Percentiles rank a stretch among this genome's conserved stretches.
These are phyloP conservation scores for Hassar affinis DNA, from an alignment of 2,113 vertebrate genomes.

Conservation along the genomic window DNA sequence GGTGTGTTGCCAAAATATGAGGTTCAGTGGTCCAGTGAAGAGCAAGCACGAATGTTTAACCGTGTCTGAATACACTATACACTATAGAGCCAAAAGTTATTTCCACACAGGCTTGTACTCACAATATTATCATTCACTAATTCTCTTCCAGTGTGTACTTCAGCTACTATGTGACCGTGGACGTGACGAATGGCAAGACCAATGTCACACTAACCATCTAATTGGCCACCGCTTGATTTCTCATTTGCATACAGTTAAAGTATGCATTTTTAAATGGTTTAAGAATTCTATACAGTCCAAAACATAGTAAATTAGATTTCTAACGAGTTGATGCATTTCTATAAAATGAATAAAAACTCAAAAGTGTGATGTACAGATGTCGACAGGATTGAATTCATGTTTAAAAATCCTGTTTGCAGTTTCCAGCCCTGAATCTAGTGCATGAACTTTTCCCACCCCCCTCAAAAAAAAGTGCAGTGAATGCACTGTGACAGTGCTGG, in stretches of 20 bases:
- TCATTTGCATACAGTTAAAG: not conserved
- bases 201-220: not conserved
- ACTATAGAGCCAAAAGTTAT: not conserved
- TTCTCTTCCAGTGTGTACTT: not conserved
- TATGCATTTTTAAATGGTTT: not conserved
- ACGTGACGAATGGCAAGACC: not conserved
- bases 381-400: not conserved
- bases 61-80: not conserved
- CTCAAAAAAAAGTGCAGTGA: not conserved
- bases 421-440: conserved; percentile 59
- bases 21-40: not conserved
- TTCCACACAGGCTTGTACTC: not conserved
- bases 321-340: not conserved
- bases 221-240: not conserved
- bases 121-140: not conserved
- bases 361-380: not conserved
- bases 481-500: conserved; percentile 41
- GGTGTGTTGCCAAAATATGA: not conserved
- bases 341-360: not conserved
- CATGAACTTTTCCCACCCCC: conserved; percentile 12
- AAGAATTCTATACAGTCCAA: not conserved
- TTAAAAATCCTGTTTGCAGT: conserved; percentile 47
- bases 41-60: not conserved
- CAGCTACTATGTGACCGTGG: not conserved
- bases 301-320: not conserved